phyloP scores from a whole-genome alignment of 2,113 vertebrate genomes.

The Colaptes auratus region DNA sequence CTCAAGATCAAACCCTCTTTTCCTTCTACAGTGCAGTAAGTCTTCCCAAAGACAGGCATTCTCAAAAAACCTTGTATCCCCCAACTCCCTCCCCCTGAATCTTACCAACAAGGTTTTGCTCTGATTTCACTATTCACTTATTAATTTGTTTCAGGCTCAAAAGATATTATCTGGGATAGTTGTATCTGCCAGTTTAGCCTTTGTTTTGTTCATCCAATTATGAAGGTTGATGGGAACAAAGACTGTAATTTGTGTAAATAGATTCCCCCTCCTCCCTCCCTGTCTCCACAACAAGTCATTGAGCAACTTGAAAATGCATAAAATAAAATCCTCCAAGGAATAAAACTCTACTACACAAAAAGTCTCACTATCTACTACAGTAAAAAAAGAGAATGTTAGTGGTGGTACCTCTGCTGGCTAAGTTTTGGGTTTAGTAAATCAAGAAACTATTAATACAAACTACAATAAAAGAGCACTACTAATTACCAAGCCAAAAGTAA shows the following conservation, averaged over 20 bases:
- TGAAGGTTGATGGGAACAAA: slow-evolving; percentile 21
- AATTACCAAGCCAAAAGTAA: not conserved
- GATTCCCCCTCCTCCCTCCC: slow-evolving; percentile 1
- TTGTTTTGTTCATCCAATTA: not conserved
- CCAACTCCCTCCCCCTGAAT: not conserved
- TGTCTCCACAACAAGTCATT: not conserved
- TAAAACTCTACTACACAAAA: not conserved
- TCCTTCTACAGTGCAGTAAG: not conserved
- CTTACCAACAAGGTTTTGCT: not conserved
- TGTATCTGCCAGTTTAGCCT: not conserved
- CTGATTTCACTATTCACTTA: not conserved
- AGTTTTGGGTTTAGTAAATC: not conserved
- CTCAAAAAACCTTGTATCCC: not conserved
- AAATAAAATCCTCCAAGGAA: not conserved
- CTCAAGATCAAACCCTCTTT: not conserved
- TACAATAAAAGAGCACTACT: not conserved
- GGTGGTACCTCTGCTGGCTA: accelerated
- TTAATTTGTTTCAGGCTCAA: not conserved
- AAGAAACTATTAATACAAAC: not conserved
- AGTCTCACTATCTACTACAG: not conserved
- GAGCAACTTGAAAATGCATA: slow-evolving; percentile 16
- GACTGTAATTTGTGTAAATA: slow-evolving; percentile 14
- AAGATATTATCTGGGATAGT: not conserved
- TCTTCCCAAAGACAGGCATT: not conserved
- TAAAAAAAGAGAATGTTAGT: not conserved